Evolutionary conservation across 2,888 invertebrate species (phyloP), one percentile per base, ranked within the genome.

Genomic region (Lochmaea capreae): DNA sequence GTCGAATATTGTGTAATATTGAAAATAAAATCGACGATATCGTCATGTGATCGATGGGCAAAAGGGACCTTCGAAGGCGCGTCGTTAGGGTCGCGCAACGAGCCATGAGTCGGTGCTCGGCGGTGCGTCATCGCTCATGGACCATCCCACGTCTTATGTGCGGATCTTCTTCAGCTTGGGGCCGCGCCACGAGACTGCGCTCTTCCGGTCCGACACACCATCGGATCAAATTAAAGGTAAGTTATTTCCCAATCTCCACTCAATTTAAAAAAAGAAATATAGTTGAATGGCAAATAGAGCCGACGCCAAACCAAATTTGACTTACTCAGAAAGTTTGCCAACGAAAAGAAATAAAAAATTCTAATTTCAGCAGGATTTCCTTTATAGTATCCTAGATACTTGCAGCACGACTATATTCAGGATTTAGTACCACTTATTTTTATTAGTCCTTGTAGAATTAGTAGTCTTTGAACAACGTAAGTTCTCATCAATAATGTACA

Each of bases 31-130:
- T 14, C 46, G n/a, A 11, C 39, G 18, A 22, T 26, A 49, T 26
- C 65, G 49, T 16, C 33, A 8, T 46, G 68, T 46, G 49, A 26
- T 26, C 59, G 69, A 68, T 52, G 16, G 58, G 59, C 39, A 39
- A 26, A 52, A 12, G 42, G 33, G 54, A 26, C 42, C 61, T 26
- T 39, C 57, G 59, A 59, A 39, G 57, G 69, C 65, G 65, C 62
- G 65, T 61, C 43, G 70, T 69, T 72, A 88, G 68, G 89, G 89
- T 6, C 88, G 74, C 89, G 89, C 84, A 89, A 89, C 84, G 89
- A 89, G 87, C 87, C 90, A 89, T 83, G 89, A 90, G 67, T 89
- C 89, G 81, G 85, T 84, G 81, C 86, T 87, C 79, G 85, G 86
- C 75, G 86, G 88, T 74, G 86, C 87, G 79, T 86, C 86, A 78